Evolutionary conservation across 2,797 vertebrate genomes (phyloP), one percentile per base, ranked within the genome.

Genomic region (Morelia viridis): DNA sequence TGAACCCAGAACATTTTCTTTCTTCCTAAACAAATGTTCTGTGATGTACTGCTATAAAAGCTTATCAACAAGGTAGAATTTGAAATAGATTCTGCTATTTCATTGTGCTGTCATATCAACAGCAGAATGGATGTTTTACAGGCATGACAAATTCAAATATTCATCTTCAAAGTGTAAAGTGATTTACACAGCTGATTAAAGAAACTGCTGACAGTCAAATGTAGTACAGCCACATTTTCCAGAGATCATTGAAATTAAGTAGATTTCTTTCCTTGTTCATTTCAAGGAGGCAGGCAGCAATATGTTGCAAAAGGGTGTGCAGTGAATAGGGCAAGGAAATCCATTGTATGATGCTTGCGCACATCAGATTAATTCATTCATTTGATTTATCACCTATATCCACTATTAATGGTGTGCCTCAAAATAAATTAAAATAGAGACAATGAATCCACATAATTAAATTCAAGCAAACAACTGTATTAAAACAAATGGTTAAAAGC

Each of bases 121-220:
- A 88, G 24, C 3, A 17, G 60, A 50, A 15, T 22, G 68, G 17
- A 9, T 64, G 46, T 62, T 64, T 64, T 28, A 88, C 41, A 88
- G 61, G 61, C 87, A 88, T 88, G 24, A 12, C 61, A 65, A 65
- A 88, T 88, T 62, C 50, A 62, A 88, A 88, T 64, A 88, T 88
- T 65, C 61, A 65, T 65, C 41, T 64, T 46, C 65, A 12, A 65
- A 28, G 62, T 64, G 35, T 88, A 88, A 88, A 65, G 87, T 88
- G 41, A 62, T 62, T 62, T 41, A 53, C 3, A 9, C 3, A 53
- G 87, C 61, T 65, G 50, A 88, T 65, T 65, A 65, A 88, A 88
- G 28, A 19, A 53, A 35, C 35, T 8, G 35, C 17, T 65, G 61
- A 65, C 13, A 28, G 41, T 46, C 62, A 62, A 65, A 62, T 53